These are phyloP conservation scores for Coluber constrictor DNA, from an alignment of 2,797 vertebrate species.

Conservation along the genomic window DNA sequence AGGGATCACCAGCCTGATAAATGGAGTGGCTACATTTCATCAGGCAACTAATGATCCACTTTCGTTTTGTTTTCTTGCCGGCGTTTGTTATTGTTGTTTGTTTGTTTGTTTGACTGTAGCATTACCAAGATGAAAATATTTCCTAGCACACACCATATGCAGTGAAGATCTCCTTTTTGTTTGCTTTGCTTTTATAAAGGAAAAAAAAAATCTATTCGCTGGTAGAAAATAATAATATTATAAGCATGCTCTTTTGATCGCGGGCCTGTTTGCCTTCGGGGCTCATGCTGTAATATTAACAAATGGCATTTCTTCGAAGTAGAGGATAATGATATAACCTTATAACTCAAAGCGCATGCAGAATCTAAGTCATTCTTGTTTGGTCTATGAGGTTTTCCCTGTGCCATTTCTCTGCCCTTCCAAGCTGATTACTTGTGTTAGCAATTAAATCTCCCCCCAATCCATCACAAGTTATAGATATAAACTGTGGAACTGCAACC, in stretches of 20 bases:
- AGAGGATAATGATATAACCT: not conserved
- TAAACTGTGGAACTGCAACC: not conserved
- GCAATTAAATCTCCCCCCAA: no score
- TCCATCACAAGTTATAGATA: not conserved
- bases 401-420: not conserved
- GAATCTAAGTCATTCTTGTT: not conserved
- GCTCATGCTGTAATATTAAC: not conserved
- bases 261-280: no score
- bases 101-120: not conserved
- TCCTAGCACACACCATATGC: not conserved
- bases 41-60: constrained; percentile 9
- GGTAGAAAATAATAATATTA: not conserved
- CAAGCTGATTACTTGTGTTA: not conserved
- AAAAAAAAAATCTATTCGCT: not conserved
- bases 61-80: not conserved
- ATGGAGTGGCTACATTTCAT: constrained; percentile 2
- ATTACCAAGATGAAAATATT: not conserved
- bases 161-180: not conserved
- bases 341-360: not conserved
- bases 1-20: not conserved
- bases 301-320: not conserved
- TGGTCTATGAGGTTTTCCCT: not conserved
- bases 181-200: not conserved
- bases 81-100: not conserved
- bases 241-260: not conserved